Percentiles rank a stretch among this genome's conserved stretches.
phyloP scores from a whole-genome alignment of 2,888 invertebrate genomes.

The Acronicta psi region DNA sequence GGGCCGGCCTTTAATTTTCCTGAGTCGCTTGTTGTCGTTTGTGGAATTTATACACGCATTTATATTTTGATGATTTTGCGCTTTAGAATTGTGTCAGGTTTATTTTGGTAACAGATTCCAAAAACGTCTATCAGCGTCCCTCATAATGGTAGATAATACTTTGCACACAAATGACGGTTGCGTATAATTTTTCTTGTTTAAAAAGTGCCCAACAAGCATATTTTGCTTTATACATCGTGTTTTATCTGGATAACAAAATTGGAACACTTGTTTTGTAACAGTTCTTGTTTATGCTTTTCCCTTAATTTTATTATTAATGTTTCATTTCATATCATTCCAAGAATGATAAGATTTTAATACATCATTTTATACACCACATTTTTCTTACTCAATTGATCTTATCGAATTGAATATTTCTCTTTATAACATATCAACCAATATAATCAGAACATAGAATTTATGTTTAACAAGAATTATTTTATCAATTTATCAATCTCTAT shows the following conservation, averaged over 20 bases:
- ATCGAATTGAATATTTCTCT: conserved; percentile 28
- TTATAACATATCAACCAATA: conserved; percentile 11
- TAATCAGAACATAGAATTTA: conserved; percentile 22
- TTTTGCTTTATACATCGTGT: conserved; percentile 2
- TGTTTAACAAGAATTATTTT: conserved; percentile 36
- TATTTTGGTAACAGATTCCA: conserved; percentile 51
- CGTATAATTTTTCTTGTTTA: conserved; percentile 15
- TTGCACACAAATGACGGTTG: conserved; percentile 47
- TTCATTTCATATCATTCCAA: conserved; percentile 1
- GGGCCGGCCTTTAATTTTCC: conserved; percentile 64
- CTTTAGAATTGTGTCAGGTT: conserved; percentile 47
- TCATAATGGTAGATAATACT: conserved; percentile 29
- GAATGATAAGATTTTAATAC: background rate
- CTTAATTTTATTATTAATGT: background rate
- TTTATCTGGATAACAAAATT: no score
- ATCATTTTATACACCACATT: conserved; percentile 1
- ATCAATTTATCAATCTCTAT: conserved; percentile 50
- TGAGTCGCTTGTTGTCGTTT: conserved; percentile 63
- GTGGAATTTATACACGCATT: conserved; percentile 51
- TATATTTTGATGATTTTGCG: conserved; percentile 59
- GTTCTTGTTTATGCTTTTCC: background rate
- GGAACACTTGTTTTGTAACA: background rate
- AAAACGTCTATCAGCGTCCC: conserved; percentile 37
- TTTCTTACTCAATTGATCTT: conserved; percentile 16
- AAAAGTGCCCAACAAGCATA: conserved; percentile 18